Percentiles rank a stretch among this genome's conserved stretches.
phyloP scores from a whole-genome alignment of 2,113 vertebrate species.

The Romanogobio albipinnatus region DNA sequence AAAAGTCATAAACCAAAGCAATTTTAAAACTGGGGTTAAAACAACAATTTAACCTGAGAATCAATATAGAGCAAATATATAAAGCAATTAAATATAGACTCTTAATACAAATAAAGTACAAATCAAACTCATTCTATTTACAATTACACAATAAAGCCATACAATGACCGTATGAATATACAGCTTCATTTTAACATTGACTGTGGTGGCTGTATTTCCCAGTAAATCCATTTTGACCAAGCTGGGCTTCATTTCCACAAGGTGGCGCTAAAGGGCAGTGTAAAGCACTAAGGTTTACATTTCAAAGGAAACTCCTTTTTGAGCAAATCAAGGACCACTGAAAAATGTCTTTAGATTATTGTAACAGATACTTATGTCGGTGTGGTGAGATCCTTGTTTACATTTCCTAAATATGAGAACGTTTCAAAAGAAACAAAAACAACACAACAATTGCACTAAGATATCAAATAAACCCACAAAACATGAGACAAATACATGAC shows the following conservation, averaged over 20 bases:
- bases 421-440: conserved; percentile 21
- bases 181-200: conserved; percentile 1
- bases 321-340: neutral
- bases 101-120: conserved; percentile 35
- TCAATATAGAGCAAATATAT: neutral
- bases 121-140: conserved; percentile 20
- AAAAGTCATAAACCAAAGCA: neutral
- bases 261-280: conserved; percentile 30
- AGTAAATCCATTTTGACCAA: neutral
- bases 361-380: neutral
- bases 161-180: neutral
- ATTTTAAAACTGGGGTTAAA: neutral
- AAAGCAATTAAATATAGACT: conserved; percentile 42
- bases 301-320: neutral
- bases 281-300: neutral
- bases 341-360: neutral
- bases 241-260: conserved; percentile 21
- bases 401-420: neutral
- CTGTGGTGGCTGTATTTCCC: neutral
- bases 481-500: neutral
- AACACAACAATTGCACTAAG: neutral
- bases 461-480: neutral
- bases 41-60: conserved; percentile 27
- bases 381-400: neutral
- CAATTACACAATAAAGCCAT: neutral